phyloP scores from a whole-genome alignment of 1,140 invertebrate genomes.

The Agrypnia vestita region DNA sequence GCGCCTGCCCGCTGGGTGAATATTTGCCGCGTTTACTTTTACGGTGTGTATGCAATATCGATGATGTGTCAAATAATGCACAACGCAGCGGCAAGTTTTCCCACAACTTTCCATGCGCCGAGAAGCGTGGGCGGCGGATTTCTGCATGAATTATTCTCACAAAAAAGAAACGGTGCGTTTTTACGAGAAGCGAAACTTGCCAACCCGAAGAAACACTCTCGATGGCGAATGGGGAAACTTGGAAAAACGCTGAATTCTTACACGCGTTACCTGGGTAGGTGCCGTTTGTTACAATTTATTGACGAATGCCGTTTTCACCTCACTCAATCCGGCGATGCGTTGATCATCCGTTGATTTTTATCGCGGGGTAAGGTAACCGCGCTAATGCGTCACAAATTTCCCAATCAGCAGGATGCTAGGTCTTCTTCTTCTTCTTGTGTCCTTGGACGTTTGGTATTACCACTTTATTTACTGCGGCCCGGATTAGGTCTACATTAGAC shows the following conservation, averaged over 20 bases:
- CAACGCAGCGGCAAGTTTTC: not conserved
- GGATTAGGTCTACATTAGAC: no score
- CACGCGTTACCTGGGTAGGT: conserved; percentile 6
- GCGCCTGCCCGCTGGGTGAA: no score
- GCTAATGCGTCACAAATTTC: no score
- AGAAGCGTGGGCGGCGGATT: not conserved
- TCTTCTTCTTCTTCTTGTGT: no score
- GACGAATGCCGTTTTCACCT: no score
- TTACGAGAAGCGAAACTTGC: conserved; percentile 32
- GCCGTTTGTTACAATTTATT: not conserved
- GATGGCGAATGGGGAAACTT: not conserved
- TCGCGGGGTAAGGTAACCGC: no score
- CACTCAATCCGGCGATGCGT: no score
- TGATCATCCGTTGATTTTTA: no score
- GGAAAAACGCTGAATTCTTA: not conserved
- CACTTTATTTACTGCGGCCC: no score
- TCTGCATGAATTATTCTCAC: not conserved
- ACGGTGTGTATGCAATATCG: not conserved
- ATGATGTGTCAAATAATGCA: not conserved
- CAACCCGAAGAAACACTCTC: conserved; percentile 10
- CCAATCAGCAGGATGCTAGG: no score
- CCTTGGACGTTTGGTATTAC: no score
- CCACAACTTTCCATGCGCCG: conserved; percentile 3
- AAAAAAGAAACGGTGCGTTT: conserved; percentile 11
- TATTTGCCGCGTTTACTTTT: no score